Conservation (phyloP, 2,888 invertebrate genomes). For the Standfussiana lucernea region DNA sequence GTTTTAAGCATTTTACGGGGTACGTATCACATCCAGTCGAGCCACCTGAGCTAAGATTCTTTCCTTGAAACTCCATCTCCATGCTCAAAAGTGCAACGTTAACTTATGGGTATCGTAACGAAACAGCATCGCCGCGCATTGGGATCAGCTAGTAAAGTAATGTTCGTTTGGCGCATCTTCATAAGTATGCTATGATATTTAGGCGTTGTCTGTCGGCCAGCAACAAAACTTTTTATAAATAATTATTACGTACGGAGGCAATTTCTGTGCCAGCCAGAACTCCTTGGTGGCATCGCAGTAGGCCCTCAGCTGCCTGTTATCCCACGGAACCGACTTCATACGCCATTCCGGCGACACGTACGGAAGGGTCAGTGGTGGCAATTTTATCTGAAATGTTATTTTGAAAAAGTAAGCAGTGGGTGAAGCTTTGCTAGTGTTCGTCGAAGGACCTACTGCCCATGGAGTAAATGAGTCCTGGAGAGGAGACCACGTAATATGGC, state of each 20-base stretch:
- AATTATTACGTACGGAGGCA: conserved; percentile 59
- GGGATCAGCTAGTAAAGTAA: neutral
- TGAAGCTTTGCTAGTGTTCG: neutral
- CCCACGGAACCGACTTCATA: conserved; percentile 76
- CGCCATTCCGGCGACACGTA: conserved; percentile 80
- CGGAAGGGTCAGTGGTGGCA: conserved; percentile 64
- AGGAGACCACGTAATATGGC: neutral
- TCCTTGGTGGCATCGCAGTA: conserved; percentile 71
- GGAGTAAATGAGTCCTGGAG: neutral
- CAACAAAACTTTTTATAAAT: neutral
- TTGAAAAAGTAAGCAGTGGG: neutral
- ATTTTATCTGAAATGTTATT: conserved; percentile 67
- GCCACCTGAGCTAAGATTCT: neutral
- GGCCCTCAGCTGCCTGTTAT: conserved; percentile 71
- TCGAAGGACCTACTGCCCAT: neutral
- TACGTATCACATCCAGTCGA: neutral
- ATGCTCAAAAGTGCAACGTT: neutral
- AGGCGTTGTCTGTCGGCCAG: neutral
- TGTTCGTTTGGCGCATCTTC: neutral
- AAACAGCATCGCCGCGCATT: neutral
- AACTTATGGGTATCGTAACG: neutral
- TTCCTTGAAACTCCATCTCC: neutral
- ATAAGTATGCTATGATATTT: neutral
- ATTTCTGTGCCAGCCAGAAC: conserved; percentile 75
- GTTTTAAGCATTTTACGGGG: neutral